Evolutionary conservation across 2,888 invertebrate genomes (phyloP), one percentile per base, ranked within the genome.

Genomic region (Orthosia cruda): DNA sequence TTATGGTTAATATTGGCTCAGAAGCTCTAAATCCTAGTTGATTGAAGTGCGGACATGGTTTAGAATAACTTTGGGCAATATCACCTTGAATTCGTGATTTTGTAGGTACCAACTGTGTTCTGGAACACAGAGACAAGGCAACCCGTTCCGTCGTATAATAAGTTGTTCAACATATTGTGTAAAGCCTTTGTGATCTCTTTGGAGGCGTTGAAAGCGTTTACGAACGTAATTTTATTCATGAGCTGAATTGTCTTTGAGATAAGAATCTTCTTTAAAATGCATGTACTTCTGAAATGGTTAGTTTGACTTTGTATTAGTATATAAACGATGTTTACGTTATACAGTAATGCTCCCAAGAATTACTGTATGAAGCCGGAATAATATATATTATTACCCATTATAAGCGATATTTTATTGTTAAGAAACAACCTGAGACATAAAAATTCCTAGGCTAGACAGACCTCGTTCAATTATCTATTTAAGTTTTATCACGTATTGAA

Each of bases 11-110:
- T 83, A 84, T 80, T 74, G 63, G 80, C 72, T 80, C 72, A 84
- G 81, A 78, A 74, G 67, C 69, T 84, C 80, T 83, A 82, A 87
- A 87, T 84, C 84, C 72, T 68, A 77, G 71, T 80, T 86, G 85
- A 90, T 90, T 86, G 87, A 89, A 89, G 89, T 88, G 87, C 88
- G 89, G 89, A 87, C 90, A 91, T 88, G 91, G 87, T 87, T 90
- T 86, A 87, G 91, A 92, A 93, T 92, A 92, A 92, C 90, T 93
- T 93, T 92, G 87, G 90, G 91, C 91, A 92, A 93, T 90, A 92
- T 91, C 88, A 91, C 92, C 92, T 93, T 92, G 92, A 89, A 90
- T 89, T 89, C 80, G 88, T 90, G 62, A 67, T 78, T 80, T 75
- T 40, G 9, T 40, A 40, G 59, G 80, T 82, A 72, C 65, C 58